Evolutionary conservation across 2,113 vertebrate genomes (phyloP).

Genomic region (Eublepharis macularius): DNA sequence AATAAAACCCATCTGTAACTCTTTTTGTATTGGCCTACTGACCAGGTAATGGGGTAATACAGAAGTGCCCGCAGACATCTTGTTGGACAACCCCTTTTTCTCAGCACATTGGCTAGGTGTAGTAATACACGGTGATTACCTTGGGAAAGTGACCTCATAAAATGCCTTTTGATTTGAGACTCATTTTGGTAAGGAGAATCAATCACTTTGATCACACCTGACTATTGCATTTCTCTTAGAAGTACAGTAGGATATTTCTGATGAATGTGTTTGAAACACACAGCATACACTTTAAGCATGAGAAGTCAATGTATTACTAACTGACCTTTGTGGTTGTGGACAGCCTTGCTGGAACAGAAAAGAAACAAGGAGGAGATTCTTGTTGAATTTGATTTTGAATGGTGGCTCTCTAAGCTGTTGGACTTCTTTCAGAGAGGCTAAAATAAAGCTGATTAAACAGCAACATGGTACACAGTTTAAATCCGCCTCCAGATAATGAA

Average conservation of each 20-base stretch:
- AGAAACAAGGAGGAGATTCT: constrained; percentile 13
- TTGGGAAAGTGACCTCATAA: constrained; percentile 12
- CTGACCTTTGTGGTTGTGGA: background rate
- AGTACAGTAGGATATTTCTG: background rate
- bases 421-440: constrained; percentile 40
- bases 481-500: constrained; percentile 47
- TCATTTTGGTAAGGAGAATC: constrained; percentile 20
- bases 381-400: constrained; percentile 42
- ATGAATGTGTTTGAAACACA: constrained; percentile 18
- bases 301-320: background rate
- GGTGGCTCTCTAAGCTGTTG: constrained; percentile 4
- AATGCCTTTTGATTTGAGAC: background rate
- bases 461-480: constrained; percentile 28
- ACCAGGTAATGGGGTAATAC: background rate
- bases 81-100: background rate
- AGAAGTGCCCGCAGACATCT: background rate
- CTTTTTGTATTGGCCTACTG: background rate
- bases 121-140: background rate
- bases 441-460: constrained; percentile 41
- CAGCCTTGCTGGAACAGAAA: background rate
- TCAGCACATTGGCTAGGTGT: background rate
- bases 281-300: background rate
- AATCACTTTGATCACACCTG: background rate
- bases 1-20: background rate
- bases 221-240: background rate